These are phyloP conservation scores for Sylvilagus floridanus DNA, from an alignment of 2,797 vertebrate species.

Conservation along the genomic window DNA sequence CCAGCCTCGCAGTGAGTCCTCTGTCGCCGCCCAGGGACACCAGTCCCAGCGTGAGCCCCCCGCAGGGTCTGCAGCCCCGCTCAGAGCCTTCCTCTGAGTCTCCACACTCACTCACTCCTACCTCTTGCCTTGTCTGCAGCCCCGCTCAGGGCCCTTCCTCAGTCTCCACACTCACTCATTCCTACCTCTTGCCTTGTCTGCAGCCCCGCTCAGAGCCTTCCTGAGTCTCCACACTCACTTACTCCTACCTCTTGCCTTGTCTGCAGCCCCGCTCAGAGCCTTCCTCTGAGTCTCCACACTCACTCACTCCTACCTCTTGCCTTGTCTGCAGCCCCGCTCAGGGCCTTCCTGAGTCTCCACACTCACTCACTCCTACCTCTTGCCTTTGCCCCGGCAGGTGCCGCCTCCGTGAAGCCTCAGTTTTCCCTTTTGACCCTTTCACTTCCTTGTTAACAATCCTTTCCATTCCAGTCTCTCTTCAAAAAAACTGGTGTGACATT, in stretches of 20 bases:
- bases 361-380: background rate
- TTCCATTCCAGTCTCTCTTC: background rate
- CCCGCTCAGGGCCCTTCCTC: too few species aligned
- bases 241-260: too few species aligned
- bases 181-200: too few species aligned
- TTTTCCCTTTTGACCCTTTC: background rate
- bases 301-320: too few species aligned
- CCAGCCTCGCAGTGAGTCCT: background rate
- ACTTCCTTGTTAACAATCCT: background rate
- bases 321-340: too few species aligned
- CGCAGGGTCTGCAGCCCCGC: background rate
- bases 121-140: too few species aligned
- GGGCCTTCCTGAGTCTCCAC: too few species aligned
- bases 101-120: background rate
- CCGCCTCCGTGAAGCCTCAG: background rate
- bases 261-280: too few species aligned
- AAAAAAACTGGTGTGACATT: background rate
- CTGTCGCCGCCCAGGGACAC: background rate
- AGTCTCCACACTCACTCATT: too few species aligned
- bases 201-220: too few species aligned
- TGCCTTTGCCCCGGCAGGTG: background rate
- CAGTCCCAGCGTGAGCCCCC: background rate
- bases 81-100: background rate
- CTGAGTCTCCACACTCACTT: too few species aligned
- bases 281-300: background rate